A percentile compares a stretch with the other conserved stretches of the same genome.
Evolutionary conservation across 2,797 vertebrate genomes (phyloP).

Genomic region (Tangara arthus): DNA sequence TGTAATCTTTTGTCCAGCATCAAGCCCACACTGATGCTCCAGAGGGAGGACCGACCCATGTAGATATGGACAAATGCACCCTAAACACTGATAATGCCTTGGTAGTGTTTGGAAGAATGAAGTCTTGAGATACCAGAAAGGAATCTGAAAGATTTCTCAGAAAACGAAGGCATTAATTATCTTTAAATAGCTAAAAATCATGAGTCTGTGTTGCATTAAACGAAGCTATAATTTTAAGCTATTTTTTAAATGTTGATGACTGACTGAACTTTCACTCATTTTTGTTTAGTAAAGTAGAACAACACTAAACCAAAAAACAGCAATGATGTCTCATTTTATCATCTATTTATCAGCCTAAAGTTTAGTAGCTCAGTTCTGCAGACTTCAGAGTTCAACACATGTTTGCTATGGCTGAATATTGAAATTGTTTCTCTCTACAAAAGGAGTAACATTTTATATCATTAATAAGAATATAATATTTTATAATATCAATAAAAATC

Average conservation of each 20-base stretch:
- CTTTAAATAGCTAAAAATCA: background rate
- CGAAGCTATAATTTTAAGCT: background rate
- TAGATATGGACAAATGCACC: background rate
- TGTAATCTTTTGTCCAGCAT: background rate
- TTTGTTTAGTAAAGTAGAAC: background rate
- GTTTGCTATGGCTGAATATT: background rate
- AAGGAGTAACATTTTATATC: background rate
- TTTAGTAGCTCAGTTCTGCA: background rate
- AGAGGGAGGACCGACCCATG: background rate
- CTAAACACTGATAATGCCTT: background rate
- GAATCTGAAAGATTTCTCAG: background rate
- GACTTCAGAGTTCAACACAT: background rate
- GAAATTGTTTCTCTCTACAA: background rate
- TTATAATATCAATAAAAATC: constrained; percentile 51
- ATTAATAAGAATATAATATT: constrained; percentile 32
- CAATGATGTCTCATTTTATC: background rate
- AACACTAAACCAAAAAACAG: background rate
- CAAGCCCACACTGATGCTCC: background rate
- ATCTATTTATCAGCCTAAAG: background rate
- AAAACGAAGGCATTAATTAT: background rate
- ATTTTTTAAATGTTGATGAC: background rate
- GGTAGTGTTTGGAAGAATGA: background rate
- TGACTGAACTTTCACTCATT: background rate
- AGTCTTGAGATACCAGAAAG: background rate
- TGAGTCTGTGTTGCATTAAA: background rate